Percentiles rank a stretch among this genome's conserved stretches.
Evolutionary conservation across 2,797 vertebrate species (phyloP).

Genomic region (Muscicapa striata): DNA sequence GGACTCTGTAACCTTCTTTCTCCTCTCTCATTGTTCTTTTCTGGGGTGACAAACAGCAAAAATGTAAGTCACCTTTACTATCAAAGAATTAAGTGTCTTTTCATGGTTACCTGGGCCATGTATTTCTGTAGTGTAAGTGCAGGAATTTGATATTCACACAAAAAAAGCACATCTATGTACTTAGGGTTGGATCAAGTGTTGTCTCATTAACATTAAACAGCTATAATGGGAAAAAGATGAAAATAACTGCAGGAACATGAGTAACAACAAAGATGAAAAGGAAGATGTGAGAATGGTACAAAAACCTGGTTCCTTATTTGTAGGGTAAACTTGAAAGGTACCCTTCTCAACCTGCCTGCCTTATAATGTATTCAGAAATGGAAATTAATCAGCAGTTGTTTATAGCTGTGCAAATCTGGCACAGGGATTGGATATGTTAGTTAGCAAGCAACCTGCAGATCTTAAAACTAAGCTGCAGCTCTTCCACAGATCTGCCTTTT

Average conservation of each 20-base stretch:
- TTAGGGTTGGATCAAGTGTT: not conserved
- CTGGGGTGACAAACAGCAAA: not conserved
- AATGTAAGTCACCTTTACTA: not conserved
- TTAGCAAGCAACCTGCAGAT: not conserved
- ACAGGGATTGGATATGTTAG: not conserved
- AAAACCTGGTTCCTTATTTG: slow-evolving; percentile 3
- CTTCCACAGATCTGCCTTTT: not conserved
- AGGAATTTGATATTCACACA: not conserved
- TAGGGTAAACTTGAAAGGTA: slow-evolving; percentile 25
- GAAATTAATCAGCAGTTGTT: slow-evolving; percentile 36
- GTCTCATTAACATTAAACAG: slow-evolving; percentile 12
- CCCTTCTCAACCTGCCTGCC: not conserved
- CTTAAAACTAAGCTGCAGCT: not conserved
- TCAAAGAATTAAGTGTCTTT: slow-evolving; percentile 1
- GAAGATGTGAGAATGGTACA: not conserved
- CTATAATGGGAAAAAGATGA: slow-evolving; percentile 11
- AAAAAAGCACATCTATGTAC: not conserved
- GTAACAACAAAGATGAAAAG: slow-evolving; percentile 39
- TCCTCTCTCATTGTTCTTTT: not conserved
- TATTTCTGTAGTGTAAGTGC: not conserved
- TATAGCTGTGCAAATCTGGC: not conserved
- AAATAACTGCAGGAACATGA: slow-evolving; percentile 36
- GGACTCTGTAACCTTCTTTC: not conserved
- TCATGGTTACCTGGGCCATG: not conserved
- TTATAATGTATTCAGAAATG: not conserved